phyloP scores from a whole-genome alignment of 2,888 invertebrate species.

The Dioctria rufipes region DNA sequence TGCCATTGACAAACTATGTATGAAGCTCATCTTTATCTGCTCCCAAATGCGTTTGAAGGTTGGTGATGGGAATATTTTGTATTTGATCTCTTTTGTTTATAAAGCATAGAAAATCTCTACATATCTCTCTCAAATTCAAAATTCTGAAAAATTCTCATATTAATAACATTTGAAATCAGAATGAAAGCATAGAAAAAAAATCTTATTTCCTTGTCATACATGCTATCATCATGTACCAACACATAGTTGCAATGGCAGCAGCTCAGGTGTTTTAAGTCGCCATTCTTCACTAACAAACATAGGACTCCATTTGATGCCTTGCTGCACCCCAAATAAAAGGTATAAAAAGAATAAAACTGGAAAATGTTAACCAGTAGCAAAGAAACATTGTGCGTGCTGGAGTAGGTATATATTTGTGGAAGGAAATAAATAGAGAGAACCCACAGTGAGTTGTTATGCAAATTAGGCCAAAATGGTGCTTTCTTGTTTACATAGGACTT shows the following conservation, averaged over 20 bases:
- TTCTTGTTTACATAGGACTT: conserved; percentile 29
- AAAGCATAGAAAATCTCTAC: too few relatives aligned
- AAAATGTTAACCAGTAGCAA: not conserved
- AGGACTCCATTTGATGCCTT: not conserved
- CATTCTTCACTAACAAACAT: not conserved
- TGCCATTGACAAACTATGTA: too few relatives aligned
- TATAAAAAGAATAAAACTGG: not conserved
- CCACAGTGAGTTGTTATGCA: conserved; percentile 14
- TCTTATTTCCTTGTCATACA: too few relatives aligned
- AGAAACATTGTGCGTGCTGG: not conserved
- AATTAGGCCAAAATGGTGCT: conserved; percentile 8
- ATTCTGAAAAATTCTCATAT: too few relatives aligned
- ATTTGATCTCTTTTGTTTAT: too few relatives aligned
- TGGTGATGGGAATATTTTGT: too few relatives aligned
- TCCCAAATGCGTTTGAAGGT: too few relatives aligned
- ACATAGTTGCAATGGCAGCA: conserved; percentile 12
- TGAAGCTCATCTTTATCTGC: too few relatives aligned
- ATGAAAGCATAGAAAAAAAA: too few relatives aligned
- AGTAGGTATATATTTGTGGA: not conserved
- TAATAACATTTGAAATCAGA: too few relatives aligned
- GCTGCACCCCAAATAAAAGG: not conserved
- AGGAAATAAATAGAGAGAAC: not conserved
- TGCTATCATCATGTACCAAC: too few relatives aligned
- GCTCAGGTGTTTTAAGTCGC: conserved; percentile 15
- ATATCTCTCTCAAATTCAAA: too few relatives aligned